Base-by-base conservation (phyloP, 1,140 invertebrate genomes). In the Bombus pascuorum region DNA sequence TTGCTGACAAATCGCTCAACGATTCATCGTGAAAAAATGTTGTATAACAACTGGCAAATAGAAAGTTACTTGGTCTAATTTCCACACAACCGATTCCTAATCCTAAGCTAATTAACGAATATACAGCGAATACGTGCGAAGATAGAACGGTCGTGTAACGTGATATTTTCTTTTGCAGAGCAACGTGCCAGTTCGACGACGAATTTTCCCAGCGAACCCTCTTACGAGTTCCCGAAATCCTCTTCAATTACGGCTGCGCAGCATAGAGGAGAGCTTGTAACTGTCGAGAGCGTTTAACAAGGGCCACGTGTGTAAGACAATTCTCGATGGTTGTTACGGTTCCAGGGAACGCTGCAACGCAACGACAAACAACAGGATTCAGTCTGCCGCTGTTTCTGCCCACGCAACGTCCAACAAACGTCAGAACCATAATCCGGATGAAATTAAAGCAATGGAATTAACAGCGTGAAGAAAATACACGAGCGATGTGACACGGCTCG, bases 341-440 rank as follows among this genome's bases (percentile, higher is more conserved):
- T 42, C 37, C n/a, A n/a, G 76, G n/a, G 5, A 39, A 22, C 37
- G 83, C 37, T 78, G 73, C 74, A 62, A 37, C 72, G 78, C 37
- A 81, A 87, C 83, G 76, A 86, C 87, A 88, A 88, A 86, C 87
- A 87, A 84, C 87, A 68, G 85, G 77, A 88, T 87, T 73, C 87
- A 81, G 85, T 66, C 85, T 88, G 87, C 76, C 85, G 42, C 76
- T 81, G 81, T 86, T 84, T 74, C 85, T 78, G 76, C 62, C 85
- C 85, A 77, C 71, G 81, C 81, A 70, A 79, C 57, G 66, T 42
- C 73, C 83, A 79, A 77, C 83, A 78, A 76, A 85, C 70, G 73
- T 66, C 75, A 57, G 32, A 53, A 68, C 71, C 42, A 57, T 86
- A 86, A 82, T 81, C 78, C 81, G 76, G 85, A 81, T 81, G 71